A percentile compares a stretch with the other conserved stretches of the same genome.
phyloP scores from a whole-genome alignment of 1,140 invertebrate genomes.

The Cepaea nemoralis region DNA sequence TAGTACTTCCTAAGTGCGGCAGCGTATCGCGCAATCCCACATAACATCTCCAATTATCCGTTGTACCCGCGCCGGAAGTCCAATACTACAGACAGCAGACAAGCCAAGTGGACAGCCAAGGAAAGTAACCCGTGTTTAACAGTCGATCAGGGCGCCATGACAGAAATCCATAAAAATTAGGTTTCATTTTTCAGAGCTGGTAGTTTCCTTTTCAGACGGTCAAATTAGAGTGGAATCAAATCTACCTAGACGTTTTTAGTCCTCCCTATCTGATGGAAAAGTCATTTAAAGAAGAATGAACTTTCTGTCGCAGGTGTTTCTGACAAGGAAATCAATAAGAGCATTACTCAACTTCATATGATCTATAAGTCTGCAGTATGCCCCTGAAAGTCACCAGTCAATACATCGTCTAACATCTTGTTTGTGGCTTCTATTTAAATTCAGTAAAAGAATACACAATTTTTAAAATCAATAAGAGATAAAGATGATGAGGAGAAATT shows the following conservation, averaged over 20 bases:
- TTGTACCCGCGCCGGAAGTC: background rate
- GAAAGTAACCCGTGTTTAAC: conserved; percentile 7
- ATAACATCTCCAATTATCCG: conserved; percentile 8
- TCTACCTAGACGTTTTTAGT: conserved; percentile 5
- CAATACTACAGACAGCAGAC: background rate
- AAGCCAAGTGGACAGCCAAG: background rate
- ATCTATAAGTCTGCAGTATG: no score
- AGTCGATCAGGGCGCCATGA: background rate
- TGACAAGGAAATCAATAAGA: no score
- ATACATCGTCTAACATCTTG: no score
- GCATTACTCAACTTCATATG: no score
- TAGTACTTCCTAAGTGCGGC: background rate
- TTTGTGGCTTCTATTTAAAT: no score
- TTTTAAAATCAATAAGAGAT: no score
- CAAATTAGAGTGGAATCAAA: conserved; percentile 9
- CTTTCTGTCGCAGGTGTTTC: no score
- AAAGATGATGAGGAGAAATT: no score
- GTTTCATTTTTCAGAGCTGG: conserved; percentile 5
- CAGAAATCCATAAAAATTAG: background rate
- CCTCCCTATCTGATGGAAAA: no score
- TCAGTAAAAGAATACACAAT: no score
- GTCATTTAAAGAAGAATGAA: no score
- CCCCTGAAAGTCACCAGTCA: no score
- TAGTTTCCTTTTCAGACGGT: conserved; percentile 2
- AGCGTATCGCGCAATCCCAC: background rate